Evolutionary conservation across 2,888 invertebrate genomes (phyloP), one percentile per base, ranked within the genome.

Genomic region (Timema podura): DNA sequence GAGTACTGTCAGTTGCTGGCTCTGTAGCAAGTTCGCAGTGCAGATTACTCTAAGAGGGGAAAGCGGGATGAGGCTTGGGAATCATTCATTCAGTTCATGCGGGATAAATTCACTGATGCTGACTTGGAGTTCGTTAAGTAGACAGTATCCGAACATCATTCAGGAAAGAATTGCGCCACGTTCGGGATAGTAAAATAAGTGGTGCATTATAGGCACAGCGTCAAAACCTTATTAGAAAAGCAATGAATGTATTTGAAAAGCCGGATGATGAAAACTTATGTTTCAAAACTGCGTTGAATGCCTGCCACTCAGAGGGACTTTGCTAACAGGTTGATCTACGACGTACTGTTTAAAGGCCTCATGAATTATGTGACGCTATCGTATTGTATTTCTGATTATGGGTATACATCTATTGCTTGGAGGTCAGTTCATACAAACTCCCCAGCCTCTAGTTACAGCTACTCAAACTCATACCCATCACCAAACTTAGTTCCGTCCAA

Each of bases 141-240:
- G 59, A 59, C 48, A 71, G 70, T 64, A 64, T 73, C 45, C 48
- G 71, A 67, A 67, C 67, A 10, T 66, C 70, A 45, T 69, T 69
- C 68, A 13, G 71, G 72, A 70, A 30, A 30, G 30, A 30, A 3
- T 30, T 30, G 30, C 1, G 30, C 30, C 30, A 30, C 30, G 30
- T 30, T 65, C 73, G 75, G 70, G 72, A 73, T 67, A 74, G 72
- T 70, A 68, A 72, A 59, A 74, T 72, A 71, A 75, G 71, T 54
- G 76, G 74, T 68, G 74, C 74, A 51, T 73, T n/a, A 51, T 11
- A 51, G 51, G 3, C 3, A n/a, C 51, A 51, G 51, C n/a, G n/a
- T n/a, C 51, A 51, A 51, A 51, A 51, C 51, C 44, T 15, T 30
- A 30, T 64, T 64, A 30, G 45, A 64, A 15, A 64, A 15, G 64